Evolutionary conservation across 1,140 invertebrate genomes (phyloP).

Genomic region (Drosophila sechellia): DNA sequence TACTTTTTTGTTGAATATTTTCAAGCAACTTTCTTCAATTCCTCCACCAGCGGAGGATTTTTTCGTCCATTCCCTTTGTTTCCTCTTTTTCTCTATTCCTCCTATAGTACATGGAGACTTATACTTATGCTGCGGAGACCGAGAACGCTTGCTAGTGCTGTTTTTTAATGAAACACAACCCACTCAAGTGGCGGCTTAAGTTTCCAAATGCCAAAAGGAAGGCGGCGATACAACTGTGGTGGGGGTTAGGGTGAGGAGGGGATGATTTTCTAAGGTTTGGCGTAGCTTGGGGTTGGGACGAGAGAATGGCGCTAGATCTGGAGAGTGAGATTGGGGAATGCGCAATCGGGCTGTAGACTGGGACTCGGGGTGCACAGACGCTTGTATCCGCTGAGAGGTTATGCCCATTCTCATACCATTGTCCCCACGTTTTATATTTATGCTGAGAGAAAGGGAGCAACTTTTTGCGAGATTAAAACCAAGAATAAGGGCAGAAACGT

Average conservation of each 20-base stretch:
- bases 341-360: neutral
- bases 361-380: neutral
- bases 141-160: constrained; percentile 23
- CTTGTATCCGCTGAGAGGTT: constrained; percentile 10
- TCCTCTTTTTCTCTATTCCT: constrained; percentile 14
- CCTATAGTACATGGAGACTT: constrained; percentile 10
- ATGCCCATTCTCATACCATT: constrained; percentile 7
- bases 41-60: constrained; percentile 53
- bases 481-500: constrained; percentile 28
- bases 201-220: constrained; percentile 72
- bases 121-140: constrained; percentile 2
- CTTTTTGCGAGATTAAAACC: constrained; percentile 13
- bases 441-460: constrained; percentile 33
- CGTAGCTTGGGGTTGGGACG: neutral
- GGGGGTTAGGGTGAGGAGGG: neutral
- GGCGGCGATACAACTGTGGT: constrained; percentile 45
- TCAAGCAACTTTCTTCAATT: constrained; percentile 68
- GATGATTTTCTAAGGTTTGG: neutral
- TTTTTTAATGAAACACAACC: constrained; percentile 80
- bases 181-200: constrained; percentile 73
- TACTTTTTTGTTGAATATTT: constrained; percentile 71
- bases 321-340: constrained; percentile 5
- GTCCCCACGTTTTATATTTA: constrained; percentile 11
- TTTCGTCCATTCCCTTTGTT: constrained; percentile 31
- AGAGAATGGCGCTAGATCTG: neutral